These are phyloP conservation scores for Neofelis nebulosa DNA, from an alignment of 2,113 vertebrate species.

Conservation along the genomic window DNA sequence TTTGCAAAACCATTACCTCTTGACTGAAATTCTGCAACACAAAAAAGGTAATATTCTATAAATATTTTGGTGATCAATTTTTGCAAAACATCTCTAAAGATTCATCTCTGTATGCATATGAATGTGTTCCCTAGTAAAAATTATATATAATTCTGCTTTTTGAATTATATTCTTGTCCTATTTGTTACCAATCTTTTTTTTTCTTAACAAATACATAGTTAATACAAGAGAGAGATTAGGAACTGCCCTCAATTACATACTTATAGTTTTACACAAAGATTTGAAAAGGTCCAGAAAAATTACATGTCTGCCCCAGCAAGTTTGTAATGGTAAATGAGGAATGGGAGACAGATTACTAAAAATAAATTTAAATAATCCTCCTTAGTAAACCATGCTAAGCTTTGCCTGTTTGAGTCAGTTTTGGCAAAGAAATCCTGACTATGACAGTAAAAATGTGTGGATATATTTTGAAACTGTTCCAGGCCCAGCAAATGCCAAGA, in stretches of 20 bases:
- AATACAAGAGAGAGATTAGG: not conserved
- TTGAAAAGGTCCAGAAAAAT: slow-evolving; percentile 16
- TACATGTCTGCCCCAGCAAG: slow-evolving; percentile 3
- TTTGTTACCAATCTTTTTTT: not conserved
- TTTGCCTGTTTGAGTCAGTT: slow-evolving; percentile 26
- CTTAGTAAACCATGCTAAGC: slow-evolving; percentile 28
- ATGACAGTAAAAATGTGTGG: slow-evolving; percentile 36
- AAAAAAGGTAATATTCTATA: not conserved
- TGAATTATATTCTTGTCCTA: not conserved
- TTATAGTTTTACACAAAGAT: not conserved
- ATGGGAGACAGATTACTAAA: slow-evolving; percentile 55
- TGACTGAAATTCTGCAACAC: not conserved
- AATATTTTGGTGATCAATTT: not conserved
- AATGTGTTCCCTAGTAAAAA: not conserved
- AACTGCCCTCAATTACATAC: not conserved
- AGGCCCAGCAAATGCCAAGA: slow-evolving; percentile 34
- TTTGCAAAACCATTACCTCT: slow-evolving; percentile 2
- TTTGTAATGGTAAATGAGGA: slow-evolving; percentile 18
- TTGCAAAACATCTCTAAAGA: not conserved
- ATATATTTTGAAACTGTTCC: slow-evolving; percentile 28
- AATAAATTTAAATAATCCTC: slow-evolving; percentile 61
- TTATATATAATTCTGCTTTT: not conserved
- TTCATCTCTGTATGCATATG: not conserved
- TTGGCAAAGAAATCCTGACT: slow-evolving; percentile 37
- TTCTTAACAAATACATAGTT: not conserved